Percentiles rank a stretch among this genome's conserved stretches.
Evolutionary conservation across 2,113 vertebrate genomes (phyloP).

Genomic region (Nerophis lumbriciformis): DNA sequence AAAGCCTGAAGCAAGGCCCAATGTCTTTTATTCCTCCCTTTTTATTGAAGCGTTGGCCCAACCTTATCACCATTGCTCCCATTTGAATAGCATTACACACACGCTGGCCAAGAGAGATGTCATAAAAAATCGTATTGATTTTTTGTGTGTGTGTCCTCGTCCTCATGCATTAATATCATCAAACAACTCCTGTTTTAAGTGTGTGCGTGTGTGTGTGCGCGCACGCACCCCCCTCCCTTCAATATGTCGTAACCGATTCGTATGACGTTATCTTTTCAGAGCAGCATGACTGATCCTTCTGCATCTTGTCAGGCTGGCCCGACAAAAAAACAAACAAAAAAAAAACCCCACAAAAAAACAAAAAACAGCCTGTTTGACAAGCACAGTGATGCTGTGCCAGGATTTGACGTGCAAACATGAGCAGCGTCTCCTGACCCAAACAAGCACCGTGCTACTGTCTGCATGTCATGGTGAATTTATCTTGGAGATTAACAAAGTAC

Average conservation of each 20-base stretch:
- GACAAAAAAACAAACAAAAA: neutral
- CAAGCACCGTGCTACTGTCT: constrained; percentile 5
- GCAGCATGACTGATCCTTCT: constrained; percentile 62
- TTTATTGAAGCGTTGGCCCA: constrained; percentile 41
- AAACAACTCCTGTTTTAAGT: constrained; percentile 41
- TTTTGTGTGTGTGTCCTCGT: constrained; percentile 34
- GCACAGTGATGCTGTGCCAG: constrained; percentile 37
- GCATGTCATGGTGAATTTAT: neutral
- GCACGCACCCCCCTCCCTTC: constrained; percentile 2
- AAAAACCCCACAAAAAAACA: neutral
- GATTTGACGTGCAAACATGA: constrained; percentile 42
- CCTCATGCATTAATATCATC: constrained; percentile 58
- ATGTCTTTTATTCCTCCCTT: constrained; percentile 22
- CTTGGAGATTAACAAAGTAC: no score
- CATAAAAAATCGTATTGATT: constrained; percentile 51
- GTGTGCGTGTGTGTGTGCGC: constrained; percentile 23
- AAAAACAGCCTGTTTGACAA: constrained; percentile 45
- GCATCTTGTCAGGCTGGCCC: constrained; percentile 53
- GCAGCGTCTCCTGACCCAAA: constrained; percentile 28
- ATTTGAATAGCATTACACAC: constrained; percentile 55
- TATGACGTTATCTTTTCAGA: constrained; percentile 57
- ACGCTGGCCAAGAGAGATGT: constrained; percentile 36
- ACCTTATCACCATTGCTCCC: constrained; percentile 46
- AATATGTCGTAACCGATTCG: constrained; percentile 56
- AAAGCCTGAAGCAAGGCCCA: constrained; percentile 49